A percentile compares a stretch with the other conserved stretches of the same genome.
phyloP scores from a whole-genome alignment of 2,797 vertebrate genomes.

The Lophius americanus region DNA sequence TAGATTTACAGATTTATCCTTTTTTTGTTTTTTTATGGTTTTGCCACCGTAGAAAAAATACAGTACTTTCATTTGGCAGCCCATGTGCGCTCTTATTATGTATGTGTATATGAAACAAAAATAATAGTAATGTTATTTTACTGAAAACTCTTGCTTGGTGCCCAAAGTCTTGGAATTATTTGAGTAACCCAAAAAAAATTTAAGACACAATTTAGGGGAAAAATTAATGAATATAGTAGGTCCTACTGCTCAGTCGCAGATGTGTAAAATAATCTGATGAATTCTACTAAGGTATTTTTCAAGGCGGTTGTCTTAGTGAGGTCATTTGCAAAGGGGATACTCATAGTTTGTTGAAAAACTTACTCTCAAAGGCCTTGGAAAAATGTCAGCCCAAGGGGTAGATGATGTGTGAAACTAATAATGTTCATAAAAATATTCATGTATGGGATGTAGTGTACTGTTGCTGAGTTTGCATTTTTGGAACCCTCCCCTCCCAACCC shows the following conservation, averaged over 20 bases:
- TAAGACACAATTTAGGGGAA: neutral
- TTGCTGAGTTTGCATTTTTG: constrained; percentile 32
- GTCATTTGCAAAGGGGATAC: constrained; percentile 27
- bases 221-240: constrained; percentile 10
- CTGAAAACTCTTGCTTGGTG: neutral
- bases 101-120: too few species aligned
- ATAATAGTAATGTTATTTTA: too few species aligned
- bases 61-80: too few species aligned
- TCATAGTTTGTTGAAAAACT: constrained; percentile 41
- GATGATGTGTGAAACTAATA: constrained; percentile 12
- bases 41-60: too few species aligned
- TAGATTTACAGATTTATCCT: too few species aligned
- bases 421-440: constrained; percentile 32
- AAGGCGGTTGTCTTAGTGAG: constrained; percentile 17
- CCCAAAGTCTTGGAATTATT: neutral
- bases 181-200: neutral
- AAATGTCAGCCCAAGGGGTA: constrained; percentile 17
- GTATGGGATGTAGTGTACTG: constrained; percentile 26
- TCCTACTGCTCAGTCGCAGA: constrained; percentile 1
- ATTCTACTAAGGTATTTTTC: neutral
- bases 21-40: too few species aligned
- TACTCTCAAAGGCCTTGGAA: constrained; percentile 24
- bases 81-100: too few species aligned
- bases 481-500: neutral
- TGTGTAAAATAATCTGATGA: constrained; percentile 1